A percentile compares a stretch with the other conserved stretches of the same genome.
phyloP scores from a whole-genome alignment of 2,113 vertebrate genomes.

The Rhea americana region DNA sequence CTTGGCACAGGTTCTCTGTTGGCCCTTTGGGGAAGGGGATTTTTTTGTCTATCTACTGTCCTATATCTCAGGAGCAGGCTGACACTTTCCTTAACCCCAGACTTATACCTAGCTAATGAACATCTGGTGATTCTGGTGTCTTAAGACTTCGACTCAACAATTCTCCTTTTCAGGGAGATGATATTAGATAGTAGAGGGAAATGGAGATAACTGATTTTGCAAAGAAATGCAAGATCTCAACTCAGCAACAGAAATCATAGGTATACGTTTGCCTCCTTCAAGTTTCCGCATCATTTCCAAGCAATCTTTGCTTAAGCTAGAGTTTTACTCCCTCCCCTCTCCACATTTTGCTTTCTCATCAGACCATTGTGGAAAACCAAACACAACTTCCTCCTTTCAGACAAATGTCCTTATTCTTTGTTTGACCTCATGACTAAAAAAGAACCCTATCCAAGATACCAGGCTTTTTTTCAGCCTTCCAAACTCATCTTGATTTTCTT shows the following conservation, averaged over 20 bases:
- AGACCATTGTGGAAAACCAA: not conserved
- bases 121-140: no score
- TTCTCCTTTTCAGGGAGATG: not conserved
- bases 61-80: not conserved
- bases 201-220: not conserved
- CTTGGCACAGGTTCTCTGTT: not conserved
- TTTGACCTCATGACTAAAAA: not conserved
- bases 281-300: not conserved
- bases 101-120: not conserved
- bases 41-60: not conserved
- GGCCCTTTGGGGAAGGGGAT: not conserved
- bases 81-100: not conserved
- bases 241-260: not conserved
- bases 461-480: not conserved
- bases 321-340: not conserved
- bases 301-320: not conserved
- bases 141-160: not conserved
- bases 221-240: not conserved
- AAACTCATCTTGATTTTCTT: not conserved
- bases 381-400: not conserved
- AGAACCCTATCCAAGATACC: not conserved
- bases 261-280: not conserved
- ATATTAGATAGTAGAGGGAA: not conserved
- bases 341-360: not conserved
- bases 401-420: not conserved